These are phyloP conservation scores for Ictalurus furcatus DNA, from an alignment of 2,113 vertebrate genomes.

Conservation along the genomic window DNA sequence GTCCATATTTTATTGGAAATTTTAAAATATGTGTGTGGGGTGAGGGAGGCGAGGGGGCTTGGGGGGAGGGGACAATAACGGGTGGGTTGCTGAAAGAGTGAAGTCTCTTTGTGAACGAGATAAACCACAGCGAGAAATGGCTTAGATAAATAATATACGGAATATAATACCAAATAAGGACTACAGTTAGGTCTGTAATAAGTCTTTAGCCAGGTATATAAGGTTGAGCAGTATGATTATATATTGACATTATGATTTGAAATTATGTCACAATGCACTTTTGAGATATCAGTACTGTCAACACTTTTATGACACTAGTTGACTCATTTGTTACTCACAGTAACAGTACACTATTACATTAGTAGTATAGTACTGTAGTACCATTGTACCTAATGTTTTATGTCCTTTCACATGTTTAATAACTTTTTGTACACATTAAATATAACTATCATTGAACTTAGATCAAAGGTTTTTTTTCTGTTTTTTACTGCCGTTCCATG, in stretches of 20 bases:
- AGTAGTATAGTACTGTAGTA: background rate
- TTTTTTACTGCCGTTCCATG: background rate
- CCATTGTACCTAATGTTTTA: background rate
- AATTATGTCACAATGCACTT: background rate
- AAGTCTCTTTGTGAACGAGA: background rate
- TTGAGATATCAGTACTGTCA: background rate
- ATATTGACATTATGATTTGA: background rate
- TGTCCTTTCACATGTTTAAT: background rate
- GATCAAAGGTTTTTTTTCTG: background rate
- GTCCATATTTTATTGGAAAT: background rate
- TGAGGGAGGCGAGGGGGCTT: background rate
- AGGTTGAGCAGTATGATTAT: background rate
- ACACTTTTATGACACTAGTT: background rate
- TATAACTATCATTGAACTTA: background rate
- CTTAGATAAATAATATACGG: background rate
- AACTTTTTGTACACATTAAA: background rate
- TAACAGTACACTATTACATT: background rate
- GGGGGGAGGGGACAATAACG: background rate
- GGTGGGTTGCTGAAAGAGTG: background rate
- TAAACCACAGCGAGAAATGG: background rate
- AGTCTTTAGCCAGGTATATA: background rate
- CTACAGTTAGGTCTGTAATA: background rate
- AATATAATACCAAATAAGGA: background rate
- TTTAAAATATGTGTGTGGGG: background rate
- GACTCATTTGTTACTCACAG: background rate